Percentiles rank a stretch among this genome's conserved stretches.
phyloP scores from a whole-genome alignment of 2,113 vertebrate species.

The Engystomops pustulosus region DNA sequence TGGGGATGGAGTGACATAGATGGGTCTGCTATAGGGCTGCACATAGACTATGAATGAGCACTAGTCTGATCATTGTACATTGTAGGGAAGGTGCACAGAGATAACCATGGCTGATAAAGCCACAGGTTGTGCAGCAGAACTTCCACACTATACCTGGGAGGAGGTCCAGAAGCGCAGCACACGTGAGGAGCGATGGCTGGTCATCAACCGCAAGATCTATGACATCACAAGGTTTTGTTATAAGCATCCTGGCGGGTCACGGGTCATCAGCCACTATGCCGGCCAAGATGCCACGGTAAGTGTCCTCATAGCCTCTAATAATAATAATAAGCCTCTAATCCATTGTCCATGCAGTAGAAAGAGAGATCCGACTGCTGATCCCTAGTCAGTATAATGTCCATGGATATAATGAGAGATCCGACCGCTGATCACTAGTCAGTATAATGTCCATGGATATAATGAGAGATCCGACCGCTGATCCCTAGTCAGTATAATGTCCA shows the following conservation, averaged over 20 bases:
- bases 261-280: slow-evolving; percentile 69
- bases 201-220: slow-evolving; percentile 71
- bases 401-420: too few relatives aligned
- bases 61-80: background rate
- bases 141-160: slow-evolving; percentile 59
- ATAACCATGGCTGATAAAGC: background rate
- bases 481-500: too few relatives aligned
- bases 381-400: too few relatives aligned
- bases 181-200: slow-evolving; percentile 63
- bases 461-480: too few relatives aligned
- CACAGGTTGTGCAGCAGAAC: background rate
- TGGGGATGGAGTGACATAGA: background rate
- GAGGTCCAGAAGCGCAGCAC: slow-evolving; percentile 57
- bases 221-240: slow-evolving; percentile 68
- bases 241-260: slow-evolving; percentile 67
- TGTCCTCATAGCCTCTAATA: too few relatives aligned
- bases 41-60: background rate
- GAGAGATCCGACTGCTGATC: too few relatives aligned
- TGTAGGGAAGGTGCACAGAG: background rate
- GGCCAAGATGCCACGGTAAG: slow-evolving; percentile 73
- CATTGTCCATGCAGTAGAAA: too few relatives aligned
- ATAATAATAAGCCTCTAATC: too few relatives aligned
- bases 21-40: background rate
- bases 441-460: too few relatives aligned
- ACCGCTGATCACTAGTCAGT: too few relatives aligned